Conservation (phyloP, 2,888 invertebrate genomes). For the Acanthococcus lagerstroemiae region DNA sequence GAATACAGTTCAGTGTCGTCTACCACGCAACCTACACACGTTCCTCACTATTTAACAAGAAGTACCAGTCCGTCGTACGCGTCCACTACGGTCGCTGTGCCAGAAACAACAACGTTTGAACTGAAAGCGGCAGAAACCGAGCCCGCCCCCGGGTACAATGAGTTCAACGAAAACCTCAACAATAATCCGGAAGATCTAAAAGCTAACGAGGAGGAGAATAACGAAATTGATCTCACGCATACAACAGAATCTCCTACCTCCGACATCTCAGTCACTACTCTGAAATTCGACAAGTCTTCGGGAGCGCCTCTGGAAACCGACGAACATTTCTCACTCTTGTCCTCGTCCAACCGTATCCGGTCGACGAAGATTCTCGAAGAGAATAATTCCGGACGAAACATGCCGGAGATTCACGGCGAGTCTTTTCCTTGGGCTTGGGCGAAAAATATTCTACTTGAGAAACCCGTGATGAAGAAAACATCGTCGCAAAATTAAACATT, state of each 20-base stretch:
- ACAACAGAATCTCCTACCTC: slow-evolving; percentile 25
- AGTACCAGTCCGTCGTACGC: slow-evolving; percentile 20
- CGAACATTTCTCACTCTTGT: neutral
- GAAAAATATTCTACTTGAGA: slow-evolving; percentile 38
- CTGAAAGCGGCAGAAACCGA: slow-evolving; percentile 28
- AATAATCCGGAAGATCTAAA: slow-evolving; percentile 3
- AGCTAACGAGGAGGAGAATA: slow-evolving; percentile 20
- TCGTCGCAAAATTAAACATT: slow-evolving; percentile 32
- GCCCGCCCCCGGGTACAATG: slow-evolving; percentile 6
- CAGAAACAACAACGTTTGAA: slow-evolving; percentile 16
- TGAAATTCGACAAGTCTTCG: neutral
- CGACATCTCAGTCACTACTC: slow-evolving; percentile 6
- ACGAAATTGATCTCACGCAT: slow-evolving; percentile 29
- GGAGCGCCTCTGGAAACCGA: neutral
- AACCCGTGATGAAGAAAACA: slow-evolving; percentile 38
- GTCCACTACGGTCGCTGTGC: neutral
- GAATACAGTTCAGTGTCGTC: slow-evolving; percentile 17
- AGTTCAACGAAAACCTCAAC: slow-evolving; percentile 3
- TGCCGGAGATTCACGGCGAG: slow-evolving; percentile 6
- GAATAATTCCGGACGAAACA: slow-evolving; percentile 24
- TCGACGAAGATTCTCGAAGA: slow-evolving; percentile 15
- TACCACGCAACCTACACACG: slow-evolving; percentile 18
- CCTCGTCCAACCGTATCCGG: slow-evolving; percentile 9
- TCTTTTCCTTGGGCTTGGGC: slow-evolving; percentile 38
- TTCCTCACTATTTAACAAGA: slow-evolving; percentile 19